These are phyloP conservation scores for Drosophila paramelanica DNA, from an alignment of 2,888 invertebrate genomes.

Conservation along the genomic window DNA sequence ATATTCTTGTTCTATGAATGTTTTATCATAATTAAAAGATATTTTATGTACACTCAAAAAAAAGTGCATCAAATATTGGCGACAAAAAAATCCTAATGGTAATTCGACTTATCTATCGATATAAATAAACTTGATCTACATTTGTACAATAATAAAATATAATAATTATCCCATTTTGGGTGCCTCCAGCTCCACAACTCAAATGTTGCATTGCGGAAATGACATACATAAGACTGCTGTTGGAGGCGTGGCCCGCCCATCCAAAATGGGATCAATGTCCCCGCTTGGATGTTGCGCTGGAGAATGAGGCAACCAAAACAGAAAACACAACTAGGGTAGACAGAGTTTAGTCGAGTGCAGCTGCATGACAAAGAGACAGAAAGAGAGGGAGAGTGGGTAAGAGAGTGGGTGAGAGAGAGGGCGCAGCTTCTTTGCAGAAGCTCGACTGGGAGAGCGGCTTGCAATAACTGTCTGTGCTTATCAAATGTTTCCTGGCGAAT, in stretches of 20 bases:
- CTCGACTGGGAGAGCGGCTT: slow-evolving; percentile 14
- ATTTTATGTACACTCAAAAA: no score
- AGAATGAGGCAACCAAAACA: slow-evolving; percentile 76
- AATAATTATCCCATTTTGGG: no score
- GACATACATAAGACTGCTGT: slow-evolving; percentile 61
- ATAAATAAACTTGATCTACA: no score
- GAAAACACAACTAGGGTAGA: slow-evolving; percentile 46
- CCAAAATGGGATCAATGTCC: slow-evolving; percentile 78
- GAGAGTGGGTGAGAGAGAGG: slow-evolving; percentile 3
- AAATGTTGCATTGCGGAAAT: slow-evolving; percentile 63
- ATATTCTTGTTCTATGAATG: no score
- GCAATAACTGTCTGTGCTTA: slow-evolving; percentile 40
- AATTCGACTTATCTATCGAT: no score
- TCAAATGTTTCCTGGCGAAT: slow-evolving; percentile 47
- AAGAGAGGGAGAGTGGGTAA: not conserved
- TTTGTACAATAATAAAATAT: no score
- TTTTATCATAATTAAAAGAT: no score
- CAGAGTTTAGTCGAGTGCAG: not conserved
- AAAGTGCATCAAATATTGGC: no score
- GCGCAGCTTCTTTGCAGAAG: slow-evolving; percentile 21
- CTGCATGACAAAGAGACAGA: not conserved
- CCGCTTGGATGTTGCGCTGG: slow-evolving; percentile 32
- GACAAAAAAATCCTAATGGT: no score
- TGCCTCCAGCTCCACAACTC: not conserved
- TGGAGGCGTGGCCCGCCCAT: slow-evolving; percentile 17